These are phyloP conservation scores for Anguilla obscura DNA, from an alignment of 2,797 vertebrate species.

Conservation along the genomic window DNA sequence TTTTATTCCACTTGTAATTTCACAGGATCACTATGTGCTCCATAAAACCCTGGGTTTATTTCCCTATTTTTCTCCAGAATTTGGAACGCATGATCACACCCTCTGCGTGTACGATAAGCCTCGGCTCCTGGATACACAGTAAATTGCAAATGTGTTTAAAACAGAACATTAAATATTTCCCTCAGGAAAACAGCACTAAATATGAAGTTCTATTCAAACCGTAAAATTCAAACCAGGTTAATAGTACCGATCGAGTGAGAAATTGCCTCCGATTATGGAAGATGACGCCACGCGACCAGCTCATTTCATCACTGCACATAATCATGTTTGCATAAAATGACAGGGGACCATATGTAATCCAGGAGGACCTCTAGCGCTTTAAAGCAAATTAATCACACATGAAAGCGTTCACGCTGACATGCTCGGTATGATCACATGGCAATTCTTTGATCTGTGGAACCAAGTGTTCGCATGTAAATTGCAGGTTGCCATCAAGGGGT, in stretches of 20 bases:
- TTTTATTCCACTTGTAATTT: no score
- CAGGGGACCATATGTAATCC: conserved; percentile 19
- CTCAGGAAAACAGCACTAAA: background rate
- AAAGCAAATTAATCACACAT: background rate
- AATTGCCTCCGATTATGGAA: background rate
- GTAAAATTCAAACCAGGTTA: background rate
- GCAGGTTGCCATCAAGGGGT: background rate
- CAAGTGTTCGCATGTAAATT: background rate
- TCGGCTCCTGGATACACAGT: background rate
- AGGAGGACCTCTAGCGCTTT: background rate
- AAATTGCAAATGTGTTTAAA: background rate
- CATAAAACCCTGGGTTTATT: no score
- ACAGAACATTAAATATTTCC: background rate
- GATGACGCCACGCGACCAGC: background rate
- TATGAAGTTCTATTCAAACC: background rate
- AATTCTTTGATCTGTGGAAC: background rate
- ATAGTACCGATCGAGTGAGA: background rate
- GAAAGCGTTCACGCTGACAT: background rate
- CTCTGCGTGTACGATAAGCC: background rate
- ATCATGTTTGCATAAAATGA: conserved; percentile 11
- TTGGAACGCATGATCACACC: background rate
- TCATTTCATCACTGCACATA: background rate
- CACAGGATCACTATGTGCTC: no score
- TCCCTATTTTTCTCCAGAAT: no score
- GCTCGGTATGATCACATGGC: background rate